phyloP scores from a whole-genome alignment of 2,113 vertebrate genomes.

The Australoheros scitulus region DNA sequence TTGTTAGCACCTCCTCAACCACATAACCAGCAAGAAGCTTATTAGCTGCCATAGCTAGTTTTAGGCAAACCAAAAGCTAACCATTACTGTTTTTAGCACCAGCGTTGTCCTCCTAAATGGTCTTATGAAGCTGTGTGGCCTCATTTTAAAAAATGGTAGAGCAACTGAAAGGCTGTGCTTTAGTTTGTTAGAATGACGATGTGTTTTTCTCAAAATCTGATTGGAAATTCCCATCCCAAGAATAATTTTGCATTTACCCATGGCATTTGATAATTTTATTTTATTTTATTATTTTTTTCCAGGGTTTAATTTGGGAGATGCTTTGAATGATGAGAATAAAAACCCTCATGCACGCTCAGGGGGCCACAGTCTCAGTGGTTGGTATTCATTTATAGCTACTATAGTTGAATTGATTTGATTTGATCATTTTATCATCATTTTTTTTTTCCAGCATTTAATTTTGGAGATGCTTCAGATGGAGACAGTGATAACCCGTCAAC shows the following conservation, averaged over 20 bases:
- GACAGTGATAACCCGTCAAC: too few species aligned
- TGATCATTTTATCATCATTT: too few species aligned
- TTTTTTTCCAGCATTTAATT: too few species aligned
- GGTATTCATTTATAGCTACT: not conserved
- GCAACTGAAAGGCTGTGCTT: not conserved
- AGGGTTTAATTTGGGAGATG: too few species aligned
- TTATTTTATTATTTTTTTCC: not conserved
- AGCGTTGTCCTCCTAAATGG: too few species aligned
- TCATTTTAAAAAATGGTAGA: not conserved
- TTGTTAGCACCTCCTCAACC: not conserved
- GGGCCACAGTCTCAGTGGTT: not conserved
- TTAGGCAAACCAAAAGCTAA: not conserved
- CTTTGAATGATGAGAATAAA: too few species aligned
- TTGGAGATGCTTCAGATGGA: too few species aligned
- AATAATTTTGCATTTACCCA: not conserved
- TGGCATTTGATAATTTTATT: not conserved
- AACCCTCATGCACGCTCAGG: too few species aligned
- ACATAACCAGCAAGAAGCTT: not conserved
- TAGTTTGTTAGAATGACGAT: not conserved
- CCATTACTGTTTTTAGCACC: not conserved
- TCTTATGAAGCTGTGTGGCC: not conserved
- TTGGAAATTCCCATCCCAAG: not conserved
- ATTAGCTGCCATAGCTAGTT: not conserved
- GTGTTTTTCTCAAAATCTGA: not conserved
- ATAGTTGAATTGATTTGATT: not conserved